Conservation (phyloP, 2,888 invertebrate species). For the Caenorhabditis sinica region DNA sequence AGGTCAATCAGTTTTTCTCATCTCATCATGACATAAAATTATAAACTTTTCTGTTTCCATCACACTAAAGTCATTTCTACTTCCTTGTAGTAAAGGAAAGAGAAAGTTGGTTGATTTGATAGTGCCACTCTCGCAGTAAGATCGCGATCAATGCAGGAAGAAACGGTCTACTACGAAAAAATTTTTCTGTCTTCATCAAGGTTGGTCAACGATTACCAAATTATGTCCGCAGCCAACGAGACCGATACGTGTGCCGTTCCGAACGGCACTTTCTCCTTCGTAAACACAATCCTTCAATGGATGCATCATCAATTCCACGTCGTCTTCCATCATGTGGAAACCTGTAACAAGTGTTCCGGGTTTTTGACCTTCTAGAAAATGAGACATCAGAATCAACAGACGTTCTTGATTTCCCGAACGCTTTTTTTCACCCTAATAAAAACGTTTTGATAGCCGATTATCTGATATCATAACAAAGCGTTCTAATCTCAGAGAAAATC, state of each 20-base stretch:
- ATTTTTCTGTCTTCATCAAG: slow-evolving; percentile 34
- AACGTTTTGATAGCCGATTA: slow-evolving; percentile 7
- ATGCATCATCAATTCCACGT: slow-evolving; percentile 47
- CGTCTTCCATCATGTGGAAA: slow-evolving; percentile 64
- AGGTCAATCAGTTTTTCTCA: slow-evolving; percentile 32
- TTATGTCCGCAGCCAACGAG: slow-evolving; percentile 76
- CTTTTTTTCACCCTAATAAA: neutral
- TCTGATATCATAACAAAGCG: slow-evolving; percentile 46
- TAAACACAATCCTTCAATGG: slow-evolving; percentile 70
- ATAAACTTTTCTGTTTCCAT: slow-evolving; percentile 29
- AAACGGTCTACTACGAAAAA: slow-evolving; percentile 3
- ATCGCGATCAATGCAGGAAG: slow-evolving; percentile 46
- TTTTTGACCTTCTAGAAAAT: slow-evolving; percentile 31
- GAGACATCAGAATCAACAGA: neutral
- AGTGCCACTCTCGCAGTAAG: slow-evolving; percentile 49
- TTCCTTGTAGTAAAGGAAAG: slow-evolving; percentile 50
- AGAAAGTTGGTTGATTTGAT: slow-evolving; percentile 49
- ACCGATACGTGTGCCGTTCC: slow-evolving; percentile 69
- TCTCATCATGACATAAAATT: slow-evolving; percentile 1
- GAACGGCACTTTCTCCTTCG: slow-evolving; percentile 69
- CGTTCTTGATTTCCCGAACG: slow-evolving; percentile 29
- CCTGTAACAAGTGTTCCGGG: slow-evolving; percentile 56
- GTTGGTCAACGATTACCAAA: slow-evolving; percentile 65
- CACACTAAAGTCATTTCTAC: slow-evolving; percentile 9
- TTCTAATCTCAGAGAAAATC: slow-evolving; percentile 47